Evolutionary conservation across 2,888 invertebrate species (phyloP).

Genomic region (Hypsopygia costalis): DNA sequence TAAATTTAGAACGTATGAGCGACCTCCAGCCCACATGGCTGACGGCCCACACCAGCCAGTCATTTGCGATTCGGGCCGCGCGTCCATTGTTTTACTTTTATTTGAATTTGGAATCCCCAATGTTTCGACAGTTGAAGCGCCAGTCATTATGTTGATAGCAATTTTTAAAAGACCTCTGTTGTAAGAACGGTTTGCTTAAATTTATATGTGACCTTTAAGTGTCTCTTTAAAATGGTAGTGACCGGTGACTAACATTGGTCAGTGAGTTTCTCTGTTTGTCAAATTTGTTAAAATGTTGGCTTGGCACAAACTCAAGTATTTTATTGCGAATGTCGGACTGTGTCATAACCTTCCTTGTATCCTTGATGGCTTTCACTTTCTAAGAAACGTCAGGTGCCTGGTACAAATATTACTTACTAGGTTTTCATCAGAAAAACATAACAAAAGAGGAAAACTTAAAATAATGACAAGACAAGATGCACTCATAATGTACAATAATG

Average conservation of each 20-base stretch:
- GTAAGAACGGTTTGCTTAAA: constrained; percentile 1
- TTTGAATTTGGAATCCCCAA: constrained; percentile 54
- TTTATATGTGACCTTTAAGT: constrained; percentile 2
- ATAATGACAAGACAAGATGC: no score
- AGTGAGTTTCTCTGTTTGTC: constrained; percentile 32
- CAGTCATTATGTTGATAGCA: constrained; percentile 10
- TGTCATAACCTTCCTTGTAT: constrained; percentile 22
- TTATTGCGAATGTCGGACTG: constrained; percentile 19
- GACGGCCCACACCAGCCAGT: constrained; percentile 58
- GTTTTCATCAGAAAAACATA: no score
- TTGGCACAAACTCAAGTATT: constrained; percentile 53
- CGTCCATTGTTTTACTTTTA: constrained; percentile 71
- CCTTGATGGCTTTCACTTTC: constrained; percentile 10
- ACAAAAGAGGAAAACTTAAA: no score
- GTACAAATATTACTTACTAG: no score
- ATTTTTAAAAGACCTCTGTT: constrained; percentile 11
- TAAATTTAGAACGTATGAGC: constrained; percentile 46
- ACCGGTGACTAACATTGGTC: constrained; percentile 24
- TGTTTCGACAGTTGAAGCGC: constrained; percentile 35
- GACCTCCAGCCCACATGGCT: constrained; percentile 77
- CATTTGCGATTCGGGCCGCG: constrained; percentile 71
- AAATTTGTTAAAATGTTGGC: constrained; percentile 20
- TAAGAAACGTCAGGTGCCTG: constrained; percentile 1
- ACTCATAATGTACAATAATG: no score
- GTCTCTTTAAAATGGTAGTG: constrained; percentile 6